These are phyloP conservation scores for Metellina segmentata DNA, from an alignment of 2,888 invertebrate species.

Conservation along the genomic window DNA sequence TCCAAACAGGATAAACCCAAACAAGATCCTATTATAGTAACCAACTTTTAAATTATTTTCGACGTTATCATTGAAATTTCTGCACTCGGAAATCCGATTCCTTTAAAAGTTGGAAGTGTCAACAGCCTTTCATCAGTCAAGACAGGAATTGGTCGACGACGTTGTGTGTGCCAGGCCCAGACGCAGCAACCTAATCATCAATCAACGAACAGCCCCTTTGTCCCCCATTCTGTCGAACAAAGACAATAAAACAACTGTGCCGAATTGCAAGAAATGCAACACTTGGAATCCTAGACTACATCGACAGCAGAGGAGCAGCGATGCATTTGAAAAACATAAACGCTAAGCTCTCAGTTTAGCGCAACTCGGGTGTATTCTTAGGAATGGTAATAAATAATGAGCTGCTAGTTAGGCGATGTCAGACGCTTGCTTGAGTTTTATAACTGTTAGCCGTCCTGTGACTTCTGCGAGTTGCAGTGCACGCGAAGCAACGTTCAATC, in stretches of 20 bases:
- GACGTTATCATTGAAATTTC: too few relatives aligned
- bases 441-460: neutral
- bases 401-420: neutral
- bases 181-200: slow-evolving; percentile 34
- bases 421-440: neutral
- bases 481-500: slow-evolving; percentile 44
- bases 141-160: slow-evolving; percentile 57
- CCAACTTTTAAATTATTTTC: too few relatives aligned
- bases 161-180: slow-evolving; percentile 32
- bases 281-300: slow-evolving; percentile 5
- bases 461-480: neutral
- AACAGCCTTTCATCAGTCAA: slow-evolving; percentile 37
- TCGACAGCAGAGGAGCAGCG: slow-evolving; percentile 2
- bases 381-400: neutral
- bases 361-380: neutral
- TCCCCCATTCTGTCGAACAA: neutral
- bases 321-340: neutral
- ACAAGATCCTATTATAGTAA: neutral
- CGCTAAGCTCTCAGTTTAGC: neutral
- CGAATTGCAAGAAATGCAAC: slow-evolving; percentile 27
- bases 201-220: slow-evolving; percentile 33
- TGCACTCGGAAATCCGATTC: slow-evolving; percentile 5
- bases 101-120: neutral
- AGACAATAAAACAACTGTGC: slow-evolving; percentile 49
- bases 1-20: too few relatives aligned